Conservation (phyloP, 2,888 invertebrate genomes). For the Escarpia spicata region DNA sequence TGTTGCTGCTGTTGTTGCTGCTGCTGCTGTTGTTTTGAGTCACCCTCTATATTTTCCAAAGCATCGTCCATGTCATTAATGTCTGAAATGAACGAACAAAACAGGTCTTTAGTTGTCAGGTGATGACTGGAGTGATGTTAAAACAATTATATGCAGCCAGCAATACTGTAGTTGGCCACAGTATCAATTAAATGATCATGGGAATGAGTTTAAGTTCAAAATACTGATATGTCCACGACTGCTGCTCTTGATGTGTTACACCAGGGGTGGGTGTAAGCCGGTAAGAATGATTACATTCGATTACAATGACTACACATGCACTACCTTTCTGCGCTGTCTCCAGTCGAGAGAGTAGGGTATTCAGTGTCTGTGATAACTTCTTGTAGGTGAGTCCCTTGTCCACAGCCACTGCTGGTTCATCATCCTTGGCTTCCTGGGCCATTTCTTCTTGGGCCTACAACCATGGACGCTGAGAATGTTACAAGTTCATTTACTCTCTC, state of each 20-base stretch:
- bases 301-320: not conserved
- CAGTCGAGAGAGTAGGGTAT: not conserved
- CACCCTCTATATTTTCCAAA: not conserved
- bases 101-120: not conserved
- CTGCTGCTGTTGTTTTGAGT: not conserved
- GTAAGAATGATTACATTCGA: too few species aligned
- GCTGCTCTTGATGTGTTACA: too few species aligned
- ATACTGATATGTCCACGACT: too few species aligned
- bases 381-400: not conserved
- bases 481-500: not conserved
- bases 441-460: not conserved
- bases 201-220: too few species aligned
- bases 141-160: too few species aligned
- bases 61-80: not conserved
- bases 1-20: not conserved
- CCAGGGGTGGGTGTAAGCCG: too few species aligned
- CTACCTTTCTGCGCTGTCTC: not conserved
- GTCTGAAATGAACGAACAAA: not conserved
- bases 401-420: not conserved
- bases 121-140: too few species aligned
- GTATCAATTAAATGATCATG: too few species aligned
- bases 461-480: not conserved
- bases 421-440: not conserved
- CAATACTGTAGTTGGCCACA: too few species aligned
- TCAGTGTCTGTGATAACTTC: not conserved